Base-by-base conservation (phyloP, 2,113 vertebrate genomes). In the Jaculus jaculus region DNA sequence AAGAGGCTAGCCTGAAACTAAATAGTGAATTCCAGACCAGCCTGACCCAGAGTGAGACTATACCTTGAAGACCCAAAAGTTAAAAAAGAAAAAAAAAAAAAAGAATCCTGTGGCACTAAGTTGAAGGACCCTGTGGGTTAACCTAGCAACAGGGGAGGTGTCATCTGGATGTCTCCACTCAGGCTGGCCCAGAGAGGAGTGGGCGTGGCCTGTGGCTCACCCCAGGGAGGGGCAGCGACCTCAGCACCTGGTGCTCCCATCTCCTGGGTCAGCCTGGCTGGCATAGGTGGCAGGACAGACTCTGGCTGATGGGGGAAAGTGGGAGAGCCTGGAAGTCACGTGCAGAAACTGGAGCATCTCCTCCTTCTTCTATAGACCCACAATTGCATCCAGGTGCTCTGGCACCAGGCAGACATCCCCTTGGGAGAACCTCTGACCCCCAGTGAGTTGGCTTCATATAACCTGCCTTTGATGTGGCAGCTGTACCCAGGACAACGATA, bases 381-480 rank as follows among this genome's bases (percentile, higher is more conserved):
- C 0, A 16, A 0, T 0, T 2, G 15, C 7, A 0, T 72, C 13
- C 90, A 80, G 2, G 95, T 96, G 8, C 71, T 96, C 82, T 4
- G 96, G 75, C 94, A 84, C 1, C 96, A 93, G 71, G 15, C 63
- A 11, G 28, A 93, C 0, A 12, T 93, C 15, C 0, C 51, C 13
- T 68, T 75, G n/a, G 95, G 95, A n/a, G 1, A 20, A 4, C 5
- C 93, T 0, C 0, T 80, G 92, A 4, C 7, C 13, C 95, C 95
- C 54, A 75, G 20, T 60, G 73, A 88, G 65, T n/a, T 94, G 26
- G 0, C 7, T 8, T 16, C 87, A 0, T 23, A 9, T 3, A 11
- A 0, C 1, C 93, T 97, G 60, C 96, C 97, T 10, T 0, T 87
- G 18, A 79, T 96, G 90, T 97, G 93, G 90, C 97, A 97, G 78